Evolutionary conservation across 2,113 vertebrate genomes (phyloP), one percentile per base, ranked within the genome.

Genomic region (Periophthalmus modestus): DNA sequence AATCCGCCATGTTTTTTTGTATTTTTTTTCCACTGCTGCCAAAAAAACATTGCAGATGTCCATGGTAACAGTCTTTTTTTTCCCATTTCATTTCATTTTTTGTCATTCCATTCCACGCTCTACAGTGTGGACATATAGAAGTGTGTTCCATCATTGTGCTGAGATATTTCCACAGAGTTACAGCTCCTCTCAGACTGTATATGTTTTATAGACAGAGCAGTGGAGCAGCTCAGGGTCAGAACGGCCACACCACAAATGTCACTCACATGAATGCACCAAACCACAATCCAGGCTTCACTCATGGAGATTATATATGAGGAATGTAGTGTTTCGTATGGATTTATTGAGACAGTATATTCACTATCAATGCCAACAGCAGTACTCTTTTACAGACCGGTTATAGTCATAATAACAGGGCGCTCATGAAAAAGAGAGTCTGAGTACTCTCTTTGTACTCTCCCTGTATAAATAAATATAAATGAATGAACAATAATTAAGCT

Each of bases 191-290:
- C 59, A 18, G 15, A 34, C 28, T 34, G 28, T 28, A 14, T 57
- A 19, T 34, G 15, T 62, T 34, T 62, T 33, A 18, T 62, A 18
- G 28, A 9, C 14, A 16, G 58, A 28, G 28, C 59, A 62, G 59
- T 16, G 59, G 59, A 34, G 15, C 59, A 34, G 52, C 24, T 68
- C 67, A 10, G 46, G 36, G 33, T 73, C 54, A 79, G 24, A 68
- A 58, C 52, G 57, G 55, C 4, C 3, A 16, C 9, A 2, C 0
- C 5, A 18, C 0, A 73, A 79, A 77, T 79, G 79, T 77, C 62
- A 72, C 11, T 43, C 23, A 73, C 62, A 79, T 24, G 59, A 28
- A 62, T 62, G 28, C 59, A 34, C 23, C 15, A 23, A 62, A 82
- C 77, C 74, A 55, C 63, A 36, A 58, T 23, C 18, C 43, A 24